Base-by-base conservation (phyloP, 2,797 vertebrate species). In the Tachyglossus aculeatus region DNA sequence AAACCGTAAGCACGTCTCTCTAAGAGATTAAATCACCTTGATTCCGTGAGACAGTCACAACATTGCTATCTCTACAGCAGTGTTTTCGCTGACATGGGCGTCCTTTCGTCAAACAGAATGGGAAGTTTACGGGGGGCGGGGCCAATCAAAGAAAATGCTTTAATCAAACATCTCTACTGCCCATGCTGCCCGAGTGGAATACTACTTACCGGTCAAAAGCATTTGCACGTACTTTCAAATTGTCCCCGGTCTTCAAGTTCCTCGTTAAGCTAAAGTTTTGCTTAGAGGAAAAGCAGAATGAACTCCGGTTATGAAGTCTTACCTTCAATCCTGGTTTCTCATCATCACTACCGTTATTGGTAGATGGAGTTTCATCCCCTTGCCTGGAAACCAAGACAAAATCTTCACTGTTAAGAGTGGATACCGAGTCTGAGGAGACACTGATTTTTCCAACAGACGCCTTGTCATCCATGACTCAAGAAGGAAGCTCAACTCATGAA, bases 391-490 rank as follows among this genome's bases (percentile, higher is more conserved):
- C 98, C 86, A 99, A 97, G 92, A 99, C 98, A 97, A 99, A 99
- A 95, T 99, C 98, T 95, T 99, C 98, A 93, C 98, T 99, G 95
- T 99, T 99, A 93, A 99, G 95, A 89, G 98, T 99, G 92, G 97
- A 99, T 87, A 99, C 98, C 55, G 98, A 99, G 93, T 99, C 98
- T 77, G 98, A 99, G 71, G 98, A 99, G 91, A 98, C 95, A 92
- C 97, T 99, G 94, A 99, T 97, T 95, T 99, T 99, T 93, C 98
- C 97, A 95, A 98, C 97, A 90, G 96, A 99, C 91, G 95, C 95
- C 92, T 98, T 99, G 96, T 99, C 98, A 95, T 99, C 98, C 98
- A 99, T 99, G 95, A 95, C 96, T 96, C 95, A 95, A 94, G 93
- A 96, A 94, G 90, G 94, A 95, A 90, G 92, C 87, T 91, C 90